Evolutionary conservation across 2,797 vertebrate species (phyloP).

Genomic region (Acanthurus leucopareius): DNA sequence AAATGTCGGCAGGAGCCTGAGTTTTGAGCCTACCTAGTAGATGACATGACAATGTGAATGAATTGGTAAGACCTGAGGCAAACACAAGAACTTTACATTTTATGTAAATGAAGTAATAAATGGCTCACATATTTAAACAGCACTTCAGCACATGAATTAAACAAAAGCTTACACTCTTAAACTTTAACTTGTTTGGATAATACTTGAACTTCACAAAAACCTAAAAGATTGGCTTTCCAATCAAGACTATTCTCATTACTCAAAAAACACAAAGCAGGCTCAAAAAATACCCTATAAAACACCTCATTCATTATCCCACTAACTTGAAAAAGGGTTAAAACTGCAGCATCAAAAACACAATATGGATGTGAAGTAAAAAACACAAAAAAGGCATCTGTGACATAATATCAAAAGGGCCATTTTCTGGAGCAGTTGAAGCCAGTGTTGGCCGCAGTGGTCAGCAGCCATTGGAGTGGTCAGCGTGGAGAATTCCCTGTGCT

Average conservation of each 20-base stretch:
- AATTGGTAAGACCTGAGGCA: conserved; percentile 28
- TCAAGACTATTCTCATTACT: conserved; percentile 11
- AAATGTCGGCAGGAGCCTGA: conserved; percentile 65
- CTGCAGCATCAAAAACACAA: conserved; percentile 57
- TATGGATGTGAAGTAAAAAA: conserved; percentile 55
- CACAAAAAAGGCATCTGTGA: conserved; percentile 77
- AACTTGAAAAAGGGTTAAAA: conserved; percentile 40
- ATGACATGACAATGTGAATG: conserved; percentile 52
- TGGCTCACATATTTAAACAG: conserved; percentile 4
- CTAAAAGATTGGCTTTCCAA: conserved; percentile 13
- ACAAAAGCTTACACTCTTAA: neutral
- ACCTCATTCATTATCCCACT: conserved; percentile 20
- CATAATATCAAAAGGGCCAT: conserved; percentile 69
- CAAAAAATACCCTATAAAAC: conserved; percentile 49
- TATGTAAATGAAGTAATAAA: conserved; percentile 40
- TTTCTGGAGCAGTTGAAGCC: conserved; percentile 64
- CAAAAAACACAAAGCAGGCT: conserved; percentile 20
- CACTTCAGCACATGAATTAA: conserved; percentile 13
- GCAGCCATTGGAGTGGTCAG: conserved; percentile 83
- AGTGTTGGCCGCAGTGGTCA: conserved; percentile 64
- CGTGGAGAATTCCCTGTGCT: conserved; percentile 88
- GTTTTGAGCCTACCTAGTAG: conserved; percentile 31
- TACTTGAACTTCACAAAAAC: conserved; percentile 12
- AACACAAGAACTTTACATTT: conserved; percentile 21
- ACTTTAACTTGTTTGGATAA: conserved; percentile 1